A percentile compares a stretch with the other conserved stretches of the same genome.
These are phyloP conservation scores for Cololabis saira DNA, from an alignment of 2,113 vertebrate genomes.

Conservation along the genomic window DNA sequence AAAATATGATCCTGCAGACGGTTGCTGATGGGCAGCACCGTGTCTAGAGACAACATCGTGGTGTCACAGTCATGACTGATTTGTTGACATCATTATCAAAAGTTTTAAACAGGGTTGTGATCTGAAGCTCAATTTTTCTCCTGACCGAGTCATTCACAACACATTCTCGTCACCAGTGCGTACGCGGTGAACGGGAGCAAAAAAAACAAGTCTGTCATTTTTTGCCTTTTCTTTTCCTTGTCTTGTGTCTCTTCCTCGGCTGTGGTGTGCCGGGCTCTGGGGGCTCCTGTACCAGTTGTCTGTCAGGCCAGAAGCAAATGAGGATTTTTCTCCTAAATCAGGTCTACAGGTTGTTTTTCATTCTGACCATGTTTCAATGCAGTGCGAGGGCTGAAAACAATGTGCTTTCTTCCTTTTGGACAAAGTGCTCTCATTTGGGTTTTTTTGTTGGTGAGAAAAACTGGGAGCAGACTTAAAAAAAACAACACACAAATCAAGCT, in stretches of 20 bases:
- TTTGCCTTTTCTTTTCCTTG: background rate
- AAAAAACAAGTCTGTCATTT: background rate
- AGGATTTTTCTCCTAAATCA: background rate
- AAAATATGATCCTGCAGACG: background rate
- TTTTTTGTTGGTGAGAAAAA: background rate
- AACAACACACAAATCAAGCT: too few species aligned
- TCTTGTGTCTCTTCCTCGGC: background rate
- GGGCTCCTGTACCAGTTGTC: background rate
- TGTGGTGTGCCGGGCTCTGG: background rate
- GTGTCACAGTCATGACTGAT: too few species aligned
- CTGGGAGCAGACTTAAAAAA: too few species aligned
- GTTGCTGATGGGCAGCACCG: background rate
- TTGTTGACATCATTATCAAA: too few species aligned
- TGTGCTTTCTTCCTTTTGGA: too few species aligned
- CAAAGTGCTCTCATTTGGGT: background rate
- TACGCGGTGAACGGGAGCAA: too few species aligned
- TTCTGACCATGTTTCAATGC: slow-evolving; percentile 24
- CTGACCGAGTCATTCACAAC: too few species aligned
- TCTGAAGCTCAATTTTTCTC: too few species aligned
- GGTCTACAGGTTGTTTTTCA: slow-evolving; percentile 4
- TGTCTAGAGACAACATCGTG: background rate
- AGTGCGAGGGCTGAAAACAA: background rate
- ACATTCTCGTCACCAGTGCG: too few species aligned
- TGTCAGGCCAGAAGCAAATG: background rate
- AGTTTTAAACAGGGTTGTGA: too few species aligned